phyloP scores from a whole-genome alignment of 2,888 invertebrate genomes.

The Pharmacophagus antenor region DNA sequence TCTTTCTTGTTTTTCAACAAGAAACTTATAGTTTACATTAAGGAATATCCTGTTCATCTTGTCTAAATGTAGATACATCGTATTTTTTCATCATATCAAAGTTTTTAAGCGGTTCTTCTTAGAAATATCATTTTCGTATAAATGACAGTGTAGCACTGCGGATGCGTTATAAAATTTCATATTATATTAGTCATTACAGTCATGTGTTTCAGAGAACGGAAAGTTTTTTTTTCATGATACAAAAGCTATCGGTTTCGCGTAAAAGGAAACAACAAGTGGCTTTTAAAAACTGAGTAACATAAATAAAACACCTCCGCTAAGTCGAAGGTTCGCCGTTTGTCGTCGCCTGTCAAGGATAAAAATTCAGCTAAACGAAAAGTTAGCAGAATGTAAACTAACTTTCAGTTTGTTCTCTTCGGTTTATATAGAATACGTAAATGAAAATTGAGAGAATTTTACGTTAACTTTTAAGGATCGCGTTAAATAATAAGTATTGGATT shows the following conservation, averaged over 20 bases:
- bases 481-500: too few species aligned
- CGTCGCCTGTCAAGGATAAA: slow-evolving; percentile 15
- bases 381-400: slow-evolving; percentile 11
- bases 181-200: too few species aligned
- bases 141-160: too few species aligned
- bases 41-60: too few species aligned
- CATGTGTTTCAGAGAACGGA: not conserved
- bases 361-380: slow-evolving; percentile 20
- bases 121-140: too few species aligned
- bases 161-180: too few species aligned
- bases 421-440: not conserved
- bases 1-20: too few species aligned
- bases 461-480: too few species aligned
- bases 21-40: too few species aligned
- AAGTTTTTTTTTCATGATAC: not conserved
- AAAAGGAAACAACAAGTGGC: slow-evolving; percentile 22
- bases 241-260: not conserved
- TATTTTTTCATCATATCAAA: too few species aligned
- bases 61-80: too few species aligned
- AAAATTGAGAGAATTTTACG: not conserved
- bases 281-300: slow-evolving; percentile 9
- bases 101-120: too few species aligned
- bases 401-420: not conserved
- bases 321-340: slow-evolving; percentile 9
- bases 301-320: slow-evolving; percentile 14